phyloP scores from a whole-genome alignment of 2,113 vertebrate genomes.

The Odocoileus virginianus region DNA sequence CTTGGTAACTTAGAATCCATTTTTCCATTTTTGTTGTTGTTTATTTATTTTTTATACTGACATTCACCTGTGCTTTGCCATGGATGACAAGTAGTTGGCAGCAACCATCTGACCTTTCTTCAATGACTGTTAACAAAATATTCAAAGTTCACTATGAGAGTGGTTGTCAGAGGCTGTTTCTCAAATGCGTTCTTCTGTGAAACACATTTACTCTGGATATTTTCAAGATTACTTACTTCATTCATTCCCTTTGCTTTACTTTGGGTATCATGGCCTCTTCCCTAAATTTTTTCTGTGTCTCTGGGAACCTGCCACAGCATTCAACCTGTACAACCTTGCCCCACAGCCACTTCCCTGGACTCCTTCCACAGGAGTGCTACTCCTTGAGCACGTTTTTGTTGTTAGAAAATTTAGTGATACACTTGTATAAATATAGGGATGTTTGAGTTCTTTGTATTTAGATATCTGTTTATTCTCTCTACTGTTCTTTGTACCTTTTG shows the following conservation, averaged over 20 bases:
- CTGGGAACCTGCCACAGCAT: background rate
- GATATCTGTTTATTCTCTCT: background rate
- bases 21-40: conserved; percentile 81
- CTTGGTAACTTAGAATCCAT: conserved; percentile 87
- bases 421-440: too few relatives aligned
- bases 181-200: conserved; percentile 49
- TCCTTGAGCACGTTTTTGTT: background rate
- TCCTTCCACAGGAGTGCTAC: background rate
- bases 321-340: background rate
- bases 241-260: background rate
- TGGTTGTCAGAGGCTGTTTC: background rate
- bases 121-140: conserved; percentile 68
- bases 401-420: background rate
- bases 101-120: conserved; percentile 72
- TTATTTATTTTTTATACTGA: conserved; percentile 82
- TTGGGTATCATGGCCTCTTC: background rate
- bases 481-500: background rate
- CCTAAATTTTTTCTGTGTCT: background rate
- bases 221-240: background rate
- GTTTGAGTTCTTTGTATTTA: background rate
- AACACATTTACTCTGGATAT: background rate
- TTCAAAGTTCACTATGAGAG: conserved; percentile 48
- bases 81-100: conserved; percentile 41
- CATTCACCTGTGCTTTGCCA: conserved; percentile 82
- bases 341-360: background rate